phyloP scores from a whole-genome alignment of 2,113 vertebrate species.

The Girardinichthys multiradiatus region DNA sequence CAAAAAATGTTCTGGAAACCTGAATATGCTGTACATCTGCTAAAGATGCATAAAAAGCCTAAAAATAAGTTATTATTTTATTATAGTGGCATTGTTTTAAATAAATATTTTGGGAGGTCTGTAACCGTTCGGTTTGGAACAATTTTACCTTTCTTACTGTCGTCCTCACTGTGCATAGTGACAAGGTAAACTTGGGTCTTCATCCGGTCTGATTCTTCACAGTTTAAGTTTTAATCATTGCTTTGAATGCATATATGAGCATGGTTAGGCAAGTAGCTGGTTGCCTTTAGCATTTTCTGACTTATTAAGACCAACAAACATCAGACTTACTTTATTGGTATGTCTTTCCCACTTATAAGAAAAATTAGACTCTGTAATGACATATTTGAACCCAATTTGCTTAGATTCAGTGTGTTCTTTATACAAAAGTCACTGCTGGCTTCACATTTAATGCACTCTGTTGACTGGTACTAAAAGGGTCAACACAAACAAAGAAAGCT shows the following conservation, averaged over 20 bases:
- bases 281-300: neutral
- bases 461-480: neutral
- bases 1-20: neutral
- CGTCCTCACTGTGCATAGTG: too few relatives aligned
- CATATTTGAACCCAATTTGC: neutral
- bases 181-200: too few relatives aligned
- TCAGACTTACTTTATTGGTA: neutral
- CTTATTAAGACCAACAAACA: neutral
- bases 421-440: neutral
- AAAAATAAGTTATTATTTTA: too few relatives aligned
- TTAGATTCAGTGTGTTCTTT: neutral
- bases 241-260: neutral
- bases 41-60: too few relatives aligned
- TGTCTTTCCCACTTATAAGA: neutral
- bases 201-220: too few relatives aligned
- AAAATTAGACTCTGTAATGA: neutral
- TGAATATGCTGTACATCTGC: neutral
- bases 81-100: too few relatives aligned
- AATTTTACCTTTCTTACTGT: too few relatives aligned
- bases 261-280: neutral
- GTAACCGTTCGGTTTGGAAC: too few relatives aligned
- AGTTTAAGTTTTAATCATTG: too few relatives aligned
- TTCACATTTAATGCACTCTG: neutral
- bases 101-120: too few relatives aligned
- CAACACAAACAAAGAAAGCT: slow-evolving; percentile 21